These are phyloP conservation scores for Eilema griseolum DNA, from an alignment of 2,888 invertebrate species.

Conservation along the genomic window DNA sequence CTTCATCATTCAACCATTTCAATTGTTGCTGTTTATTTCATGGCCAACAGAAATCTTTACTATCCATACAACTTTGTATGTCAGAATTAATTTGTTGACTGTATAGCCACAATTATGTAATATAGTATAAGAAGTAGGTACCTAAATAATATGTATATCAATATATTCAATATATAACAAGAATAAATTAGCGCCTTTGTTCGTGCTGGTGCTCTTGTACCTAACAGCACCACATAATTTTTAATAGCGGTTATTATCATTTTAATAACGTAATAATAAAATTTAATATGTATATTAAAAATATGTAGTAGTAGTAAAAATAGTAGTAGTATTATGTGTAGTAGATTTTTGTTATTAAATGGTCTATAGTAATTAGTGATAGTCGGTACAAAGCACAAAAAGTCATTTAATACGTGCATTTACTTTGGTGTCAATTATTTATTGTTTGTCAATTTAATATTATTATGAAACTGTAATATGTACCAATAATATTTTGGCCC, in stretches of 20 bases:
- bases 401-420: not conserved
- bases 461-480: too few species aligned
- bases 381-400: not conserved
- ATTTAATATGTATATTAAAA: too few species aligned
- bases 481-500: too few species aligned
- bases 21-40: conserved; percentile 1
- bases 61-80: not conserved
- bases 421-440: not conserved
- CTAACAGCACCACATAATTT: not conserved
- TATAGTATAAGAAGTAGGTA: too few species aligned
- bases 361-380: too few species aligned
- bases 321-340: not conserved
- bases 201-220: not conserved
- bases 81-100: not conserved
- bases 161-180: not conserved
- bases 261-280: not conserved
- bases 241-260: not conserved
- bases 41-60: not conserved
- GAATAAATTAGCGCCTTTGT: not conserved
- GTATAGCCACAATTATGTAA: not conserved
- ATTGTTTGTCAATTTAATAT: not conserved
- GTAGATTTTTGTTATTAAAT: too few species aligned
- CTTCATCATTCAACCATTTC: not conserved
- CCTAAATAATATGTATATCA: not conserved
- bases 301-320: too few species aligned